Evolutionary conservation across 2,113 vertebrate genomes (phyloP), one percentile per base, ranked within the genome.

Genomic region (Leptosomus discolor): DNA sequence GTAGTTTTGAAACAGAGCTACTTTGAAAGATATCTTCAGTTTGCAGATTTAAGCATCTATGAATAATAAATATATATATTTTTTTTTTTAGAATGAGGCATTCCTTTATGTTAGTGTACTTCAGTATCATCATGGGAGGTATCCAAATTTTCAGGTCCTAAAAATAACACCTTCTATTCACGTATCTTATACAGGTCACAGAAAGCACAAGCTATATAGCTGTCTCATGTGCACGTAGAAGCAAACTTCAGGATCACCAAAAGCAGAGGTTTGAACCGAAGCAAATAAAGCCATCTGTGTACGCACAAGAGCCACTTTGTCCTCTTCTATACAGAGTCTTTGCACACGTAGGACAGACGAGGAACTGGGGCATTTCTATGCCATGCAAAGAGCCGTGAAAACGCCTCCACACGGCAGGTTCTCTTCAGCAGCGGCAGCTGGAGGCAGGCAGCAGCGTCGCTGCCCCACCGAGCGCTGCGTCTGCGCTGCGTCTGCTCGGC

Each of bases 321-420:
- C 0, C 58, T 78, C 50, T 81, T 75, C 6, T 70, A 29, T 23
- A 24, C 15, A 64, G 10, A 58, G 9, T 71, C 24, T 24, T 80
- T 26, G 3, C 36, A 46, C 4, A 1, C 29, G 15, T 39, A 56
- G 16, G 53, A 45, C 10, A 82, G 61, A 82, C 0, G 2, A 39
- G 46, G 51, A 90, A 61, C 68, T 89, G 65, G 3, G 12, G 46
- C n/a, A 45, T 73, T 73, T 68, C 43, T 65, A 56, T 45, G 71
- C 53, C 37, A 27, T 12, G 50, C 19, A 39, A 78, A 57, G 37
- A 73, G 12, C 53, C 39, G 18, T 17, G 85, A 60, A 85, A 73
- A 11, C 30, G 34, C 22, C 74, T 26, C 15, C 41, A 68, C 24
- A 6, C 20, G 48, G 12, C 23, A 46, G 36, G 29, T 48, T 50